These are phyloP conservation scores for Drosophila hamatofila DNA, from an alignment of 2,888 invertebrate genomes.

Conservation along the genomic window DNA sequence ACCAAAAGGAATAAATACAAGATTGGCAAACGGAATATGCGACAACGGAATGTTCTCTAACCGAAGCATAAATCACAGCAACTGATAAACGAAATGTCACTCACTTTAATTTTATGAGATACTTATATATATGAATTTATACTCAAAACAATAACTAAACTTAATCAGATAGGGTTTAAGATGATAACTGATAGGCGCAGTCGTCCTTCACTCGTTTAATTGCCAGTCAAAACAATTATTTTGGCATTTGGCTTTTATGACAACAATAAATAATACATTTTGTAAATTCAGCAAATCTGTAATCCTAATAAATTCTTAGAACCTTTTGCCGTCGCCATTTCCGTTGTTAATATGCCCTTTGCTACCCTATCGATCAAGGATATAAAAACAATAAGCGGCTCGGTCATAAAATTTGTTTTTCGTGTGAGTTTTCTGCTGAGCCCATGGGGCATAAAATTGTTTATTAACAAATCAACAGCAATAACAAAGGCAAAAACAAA, in stretches of 20 bases:
- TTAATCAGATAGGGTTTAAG: background rate
- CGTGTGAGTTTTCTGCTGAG: conserved; percentile 72
- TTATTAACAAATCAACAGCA: conserved; percentile 78
- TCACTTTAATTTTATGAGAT: background rate
- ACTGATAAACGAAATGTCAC: conserved; percentile 5
- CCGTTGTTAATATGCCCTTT: conserved; percentile 32
- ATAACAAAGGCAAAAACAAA: conserved; percentile 50
- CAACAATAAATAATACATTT: conserved; percentile 23
- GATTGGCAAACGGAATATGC: conserved; percentile 48
- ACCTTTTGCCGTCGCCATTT: background rate
- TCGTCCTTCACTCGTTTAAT: background rate
- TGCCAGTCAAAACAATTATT: conserved; percentile 20
- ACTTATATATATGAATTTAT: background rate
- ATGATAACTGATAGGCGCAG: background rate
- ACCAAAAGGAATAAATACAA: conserved; percentile 34
- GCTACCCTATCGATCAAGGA: conserved; percentile 56
- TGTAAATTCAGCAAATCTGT: conserved; percentile 24
- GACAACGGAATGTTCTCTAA: conserved; percentile 48
- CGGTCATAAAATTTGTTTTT: conserved; percentile 68
- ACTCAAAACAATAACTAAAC: background rate
- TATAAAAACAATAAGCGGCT: conserved; percentile 70
- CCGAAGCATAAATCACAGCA: conserved; percentile 28
- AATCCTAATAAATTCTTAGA: conserved; percentile 12
- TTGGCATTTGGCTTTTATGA: conserved; percentile 19
- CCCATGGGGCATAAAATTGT: conserved; percentile 72